Percentiles rank a stretch among this genome's conserved stretches.
These are phyloP conservation scores for Craniophora ligustri DNA, from an alignment of 2,888 invertebrate genomes.

Conservation along the genomic window DNA sequence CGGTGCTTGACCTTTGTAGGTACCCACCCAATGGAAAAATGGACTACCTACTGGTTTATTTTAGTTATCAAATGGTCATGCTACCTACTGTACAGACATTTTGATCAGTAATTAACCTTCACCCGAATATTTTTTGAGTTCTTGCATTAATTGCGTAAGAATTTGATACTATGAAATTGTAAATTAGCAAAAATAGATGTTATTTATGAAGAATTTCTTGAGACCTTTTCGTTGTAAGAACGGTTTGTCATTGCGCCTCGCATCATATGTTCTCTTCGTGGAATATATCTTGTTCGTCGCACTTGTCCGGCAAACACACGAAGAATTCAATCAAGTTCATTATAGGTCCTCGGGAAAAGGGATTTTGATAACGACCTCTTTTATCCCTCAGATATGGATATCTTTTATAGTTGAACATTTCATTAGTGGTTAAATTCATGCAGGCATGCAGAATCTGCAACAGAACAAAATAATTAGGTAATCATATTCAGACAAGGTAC, in stretches of 20 bases:
- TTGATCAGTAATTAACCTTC: no score
- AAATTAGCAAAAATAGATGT: constrained; percentile 25
- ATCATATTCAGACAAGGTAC: not conserved
- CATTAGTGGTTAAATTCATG: constrained; percentile 98
- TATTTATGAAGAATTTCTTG: constrained; percentile 23
- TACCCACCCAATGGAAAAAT: no score
- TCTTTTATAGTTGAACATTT: constrained; percentile 97
- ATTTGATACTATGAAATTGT: not conserved
- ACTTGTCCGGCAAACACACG: constrained; percentile 94
- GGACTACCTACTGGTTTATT: no score
- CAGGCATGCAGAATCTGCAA: constrained; percentile 95
- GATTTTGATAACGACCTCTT: constrained; percentile 96
- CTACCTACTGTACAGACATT: no score
- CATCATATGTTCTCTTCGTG: constrained; percentile 90
- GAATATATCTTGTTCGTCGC: constrained; percentile 92
- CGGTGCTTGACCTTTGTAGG: no score
- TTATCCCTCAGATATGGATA: constrained; percentile 97
- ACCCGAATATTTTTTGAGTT: no score
- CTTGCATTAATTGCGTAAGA: not conserved
- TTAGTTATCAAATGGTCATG: no score
- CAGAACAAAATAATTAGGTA: constrained; percentile 14
- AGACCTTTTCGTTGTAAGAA: constrained; percentile 38
- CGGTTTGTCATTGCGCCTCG: constrained; percentile 57
- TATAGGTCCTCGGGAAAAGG: constrained; percentile 96
- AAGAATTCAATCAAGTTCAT: constrained; percentile 97